These are phyloP conservation scores for Schizaphis graminum DNA, from an alignment of 2,888 invertebrate species.

Conservation along the genomic window DNA sequence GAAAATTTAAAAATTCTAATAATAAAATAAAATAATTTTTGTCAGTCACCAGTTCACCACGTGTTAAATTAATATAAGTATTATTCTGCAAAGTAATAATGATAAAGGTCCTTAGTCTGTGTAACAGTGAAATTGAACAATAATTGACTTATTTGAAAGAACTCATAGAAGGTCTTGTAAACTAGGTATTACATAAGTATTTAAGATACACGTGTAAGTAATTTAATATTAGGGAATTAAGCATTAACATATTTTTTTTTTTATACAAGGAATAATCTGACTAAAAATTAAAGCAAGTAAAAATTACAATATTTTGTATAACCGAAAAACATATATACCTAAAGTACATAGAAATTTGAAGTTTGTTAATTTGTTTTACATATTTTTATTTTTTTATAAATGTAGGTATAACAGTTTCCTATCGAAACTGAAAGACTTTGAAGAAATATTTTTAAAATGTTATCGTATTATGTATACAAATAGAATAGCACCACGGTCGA, in stretches of 20 bases:
- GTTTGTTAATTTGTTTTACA: neutral
- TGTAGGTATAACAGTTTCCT: no score
- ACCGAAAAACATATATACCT: neutral
- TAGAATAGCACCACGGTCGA: no score
- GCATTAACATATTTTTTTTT: neutral
- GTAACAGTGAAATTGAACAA: neutral
- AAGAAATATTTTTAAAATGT: no score
- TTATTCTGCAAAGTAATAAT: neutral
- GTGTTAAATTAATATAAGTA: neutral
- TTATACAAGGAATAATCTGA: neutral
- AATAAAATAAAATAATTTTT: neutral
- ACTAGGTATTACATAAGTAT: neutral
- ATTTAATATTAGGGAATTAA: neutral
- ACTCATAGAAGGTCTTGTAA: neutral
- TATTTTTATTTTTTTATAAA: no score
- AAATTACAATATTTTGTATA: neutral
- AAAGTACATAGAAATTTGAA: neutral
- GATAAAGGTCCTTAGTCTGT: neutral
- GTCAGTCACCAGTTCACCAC: neutral
- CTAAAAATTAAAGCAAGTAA: neutral
- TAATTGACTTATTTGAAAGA: neutral
- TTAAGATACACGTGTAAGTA: neutral
- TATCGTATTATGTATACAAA: no score
- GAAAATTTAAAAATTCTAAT: neutral
- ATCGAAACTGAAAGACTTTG: no score